These are phyloP conservation scores for Morinoia aosen DNA, from an alignment of 2,888 invertebrate genomes.

Conservation along the genomic window DNA sequence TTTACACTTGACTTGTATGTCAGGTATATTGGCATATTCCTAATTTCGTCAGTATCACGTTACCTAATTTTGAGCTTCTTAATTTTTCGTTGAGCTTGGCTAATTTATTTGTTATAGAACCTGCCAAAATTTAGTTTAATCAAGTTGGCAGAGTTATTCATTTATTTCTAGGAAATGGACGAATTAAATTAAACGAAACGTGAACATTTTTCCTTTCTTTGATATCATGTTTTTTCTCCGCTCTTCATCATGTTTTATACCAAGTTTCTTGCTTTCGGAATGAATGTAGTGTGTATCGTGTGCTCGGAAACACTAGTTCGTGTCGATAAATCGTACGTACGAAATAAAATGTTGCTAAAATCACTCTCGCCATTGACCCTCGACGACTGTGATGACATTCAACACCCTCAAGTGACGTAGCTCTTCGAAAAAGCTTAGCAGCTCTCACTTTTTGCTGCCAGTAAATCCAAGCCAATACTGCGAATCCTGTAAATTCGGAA, in stretches of 20 bases:
- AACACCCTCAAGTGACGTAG: not conserved
- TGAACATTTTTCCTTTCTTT: too few species aligned
- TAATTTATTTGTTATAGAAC: too few species aligned
- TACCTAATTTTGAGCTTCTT: too few species aligned
- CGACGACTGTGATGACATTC: not conserved
- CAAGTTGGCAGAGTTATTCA: too few species aligned
- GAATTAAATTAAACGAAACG: too few species aligned
- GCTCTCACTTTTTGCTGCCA: not conserved
- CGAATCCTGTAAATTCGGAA: conserved; percentile 7
- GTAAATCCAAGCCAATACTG: conserved; percentile 1
- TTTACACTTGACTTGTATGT: too few species aligned
- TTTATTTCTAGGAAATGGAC: too few species aligned
- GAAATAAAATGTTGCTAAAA: not conserved
- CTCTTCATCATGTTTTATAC: not conserved
- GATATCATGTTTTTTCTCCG: not conserved
- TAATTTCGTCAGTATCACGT: too few species aligned
- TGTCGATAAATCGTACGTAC: not conserved
- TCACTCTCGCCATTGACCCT: not conserved
- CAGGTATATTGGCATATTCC: too few species aligned
- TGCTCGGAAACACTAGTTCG: not conserved
- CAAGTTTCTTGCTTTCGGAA: not conserved
- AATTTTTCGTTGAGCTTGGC: too few species aligned
- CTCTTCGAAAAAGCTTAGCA: not conserved
- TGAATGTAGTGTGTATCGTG: not conserved
- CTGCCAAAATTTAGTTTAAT: too few species aligned